Conservation (phyloP, 1,140 invertebrate species). For the Procambarus virginalis region DNA sequence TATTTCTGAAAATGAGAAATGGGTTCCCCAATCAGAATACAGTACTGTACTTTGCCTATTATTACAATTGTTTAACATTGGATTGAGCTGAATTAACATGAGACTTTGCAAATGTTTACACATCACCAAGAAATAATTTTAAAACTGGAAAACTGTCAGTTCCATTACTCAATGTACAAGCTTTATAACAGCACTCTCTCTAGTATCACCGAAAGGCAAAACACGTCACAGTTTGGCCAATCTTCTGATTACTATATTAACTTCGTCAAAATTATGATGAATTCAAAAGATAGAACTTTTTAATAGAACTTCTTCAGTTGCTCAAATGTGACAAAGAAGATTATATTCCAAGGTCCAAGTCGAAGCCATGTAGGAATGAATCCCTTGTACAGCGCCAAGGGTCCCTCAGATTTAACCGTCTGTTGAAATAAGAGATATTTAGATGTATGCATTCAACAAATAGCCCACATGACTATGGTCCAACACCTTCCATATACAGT, state of each 20-base stretch:
- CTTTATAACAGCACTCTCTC: not conserved
- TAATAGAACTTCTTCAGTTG: conserved; percentile 80
- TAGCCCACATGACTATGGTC: too few relatives aligned
- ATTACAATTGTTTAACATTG: not conserved
- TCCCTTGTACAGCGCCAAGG: conserved; percentile 93
- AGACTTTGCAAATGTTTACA: not conserved
- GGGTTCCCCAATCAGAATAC: not conserved
- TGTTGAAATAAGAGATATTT: conserved; percentile 74
- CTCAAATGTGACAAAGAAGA: conserved; percentile 97
- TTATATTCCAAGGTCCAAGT: conserved; percentile 98
- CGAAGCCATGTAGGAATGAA: conserved; percentile 95
- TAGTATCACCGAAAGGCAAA: not conserved
- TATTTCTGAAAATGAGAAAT: not conserved
- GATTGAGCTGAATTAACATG: not conserved
- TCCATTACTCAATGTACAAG: not conserved
- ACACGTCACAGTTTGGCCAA: not conserved
- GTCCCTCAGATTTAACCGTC: conserved; percentile 92
- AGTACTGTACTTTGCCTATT: not conserved
- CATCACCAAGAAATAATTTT: not conserved
- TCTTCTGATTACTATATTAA: not conserved
- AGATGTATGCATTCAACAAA: too few relatives aligned
- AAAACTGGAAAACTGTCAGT: not conserved
- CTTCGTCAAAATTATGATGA: not conserved
- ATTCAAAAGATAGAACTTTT: not conserved
- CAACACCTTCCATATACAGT: too few relatives aligned